A percentile compares a stretch with the other conserved stretches of the same genome.
Evolutionary conservation across 2,888 invertebrate genomes (phyloP).

Genomic region (Drosophila recens): DNA sequence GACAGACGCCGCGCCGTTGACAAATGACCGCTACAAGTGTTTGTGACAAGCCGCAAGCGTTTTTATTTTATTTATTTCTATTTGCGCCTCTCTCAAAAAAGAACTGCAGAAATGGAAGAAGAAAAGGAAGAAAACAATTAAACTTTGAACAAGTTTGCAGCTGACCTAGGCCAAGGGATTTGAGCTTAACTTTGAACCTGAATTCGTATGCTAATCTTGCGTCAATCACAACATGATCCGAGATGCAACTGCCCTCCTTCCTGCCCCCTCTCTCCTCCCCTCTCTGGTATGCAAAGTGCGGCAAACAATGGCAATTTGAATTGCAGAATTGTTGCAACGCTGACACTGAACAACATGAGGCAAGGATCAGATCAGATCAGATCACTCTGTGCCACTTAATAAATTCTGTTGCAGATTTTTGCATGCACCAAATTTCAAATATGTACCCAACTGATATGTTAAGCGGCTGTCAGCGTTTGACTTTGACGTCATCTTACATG

Average conservation of each 20-base stretch:
- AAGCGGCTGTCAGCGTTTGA: slow-evolving; percentile 82
- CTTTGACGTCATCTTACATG: slow-evolving; percentile 81
- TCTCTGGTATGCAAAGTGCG: slow-evolving; percentile 68
- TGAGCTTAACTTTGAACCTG: slow-evolving; percentile 66
- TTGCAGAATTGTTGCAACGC: slow-evolving; percentile 75
- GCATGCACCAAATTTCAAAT: slow-evolving; percentile 74
- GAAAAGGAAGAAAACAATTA: slow-evolving; percentile 60
- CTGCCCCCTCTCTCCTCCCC: not conserved
- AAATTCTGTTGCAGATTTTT: slow-evolving; percentile 81
- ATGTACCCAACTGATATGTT: slow-evolving; percentile 81
- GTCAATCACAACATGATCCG: slow-evolving; percentile 79
- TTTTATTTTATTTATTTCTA: slow-evolving; percentile 63
- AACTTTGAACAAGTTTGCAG: slow-evolving; percentile 59
- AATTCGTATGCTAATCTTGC: slow-evolving; percentile 77
- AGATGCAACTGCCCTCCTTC: slow-evolving; percentile 27
- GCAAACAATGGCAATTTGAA: slow-evolving; percentile 83
- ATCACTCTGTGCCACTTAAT: slow-evolving; percentile 79
- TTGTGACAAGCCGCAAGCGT: slow-evolving; percentile 85
- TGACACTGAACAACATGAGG: slow-evolving; percentile 30
- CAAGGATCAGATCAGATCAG: slow-evolving; percentile 13
- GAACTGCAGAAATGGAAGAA: not conserved
- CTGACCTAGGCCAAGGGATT: slow-evolving; percentile 73
- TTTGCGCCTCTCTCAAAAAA: slow-evolving; percentile 44
- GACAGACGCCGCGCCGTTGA: slow-evolving; percentile 75
- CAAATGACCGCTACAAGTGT: slow-evolving; percentile 85